Conservation (phyloP, 2,888 invertebrate species). For the Lepidochrysops patricia region DNA sequence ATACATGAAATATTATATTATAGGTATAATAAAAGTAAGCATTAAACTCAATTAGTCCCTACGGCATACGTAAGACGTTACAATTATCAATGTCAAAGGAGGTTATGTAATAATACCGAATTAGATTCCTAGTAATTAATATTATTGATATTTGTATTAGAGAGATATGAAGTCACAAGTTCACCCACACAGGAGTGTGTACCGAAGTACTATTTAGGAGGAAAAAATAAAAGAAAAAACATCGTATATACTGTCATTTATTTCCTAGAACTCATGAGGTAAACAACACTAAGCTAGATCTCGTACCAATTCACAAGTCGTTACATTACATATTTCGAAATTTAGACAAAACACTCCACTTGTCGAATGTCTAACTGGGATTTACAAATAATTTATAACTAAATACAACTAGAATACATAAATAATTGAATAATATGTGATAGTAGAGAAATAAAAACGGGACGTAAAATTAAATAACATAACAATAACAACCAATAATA, state of each 20-base stretch:
- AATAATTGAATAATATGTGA: slow-evolving; percentile 51
- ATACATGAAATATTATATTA: no score
- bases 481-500: slow-evolving; percentile 63
- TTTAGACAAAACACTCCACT: slow-evolving; percentile 46
- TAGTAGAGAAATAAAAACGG: slow-evolving; percentile 42
- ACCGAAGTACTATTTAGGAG: no score
- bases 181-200: no score
- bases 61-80: no score
- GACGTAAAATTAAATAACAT: slow-evolving; percentile 70
- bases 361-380: slow-evolving; percentile 37
- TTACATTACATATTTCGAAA: slow-evolving; percentile 26
- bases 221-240: slow-evolving; percentile 33
- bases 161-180: no score
- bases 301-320: slow-evolving; percentile 49
- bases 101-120: no score
- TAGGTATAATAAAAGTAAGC: no score
- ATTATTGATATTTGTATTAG: no score
- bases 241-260: slow-evolving; percentile 60
- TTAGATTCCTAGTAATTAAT: no score
- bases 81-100: no score
- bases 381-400: slow-evolving; percentile 56
- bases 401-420: slow-evolving; percentile 60
- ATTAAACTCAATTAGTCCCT: no score
- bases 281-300: slow-evolving; percentile 69
- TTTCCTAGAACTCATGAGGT: slow-evolving; percentile 74